phyloP scores from a whole-genome alignment of 1,140 invertebrate species.

The Drosophila sturtevanti region DNA sequence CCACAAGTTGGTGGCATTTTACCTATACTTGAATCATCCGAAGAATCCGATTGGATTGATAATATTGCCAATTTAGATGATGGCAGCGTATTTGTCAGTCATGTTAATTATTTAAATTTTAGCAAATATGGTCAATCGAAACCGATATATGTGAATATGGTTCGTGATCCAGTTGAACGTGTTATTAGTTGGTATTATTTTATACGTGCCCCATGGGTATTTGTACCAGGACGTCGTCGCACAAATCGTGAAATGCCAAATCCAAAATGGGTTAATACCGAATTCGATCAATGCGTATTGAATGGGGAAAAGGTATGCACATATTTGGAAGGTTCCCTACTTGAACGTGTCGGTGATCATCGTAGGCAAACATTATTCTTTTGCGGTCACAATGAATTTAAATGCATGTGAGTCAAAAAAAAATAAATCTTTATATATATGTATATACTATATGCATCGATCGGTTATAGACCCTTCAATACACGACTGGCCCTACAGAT shows the following conservation, averaged over 20 bases:
- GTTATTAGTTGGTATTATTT: slow-evolving; percentile 95
- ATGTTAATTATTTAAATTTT: slow-evolving; percentile 84
- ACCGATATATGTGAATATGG: slow-evolving; percentile 94
- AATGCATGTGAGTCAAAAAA: slow-evolving; percentile 74
- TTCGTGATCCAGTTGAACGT: slow-evolving; percentile 93
- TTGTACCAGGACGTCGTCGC: slow-evolving; percentile 67
- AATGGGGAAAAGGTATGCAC: slow-evolving; percentile 90
- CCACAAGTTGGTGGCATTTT: slow-evolving; percentile 68
- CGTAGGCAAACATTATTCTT: slow-evolving; percentile 90
- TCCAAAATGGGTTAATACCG: slow-evolving; percentile 90
- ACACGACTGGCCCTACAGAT: slow-evolving; percentile 90
- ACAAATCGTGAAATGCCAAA: slow-evolving; percentile 92
- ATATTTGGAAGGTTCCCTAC: slow-evolving; percentile 90
- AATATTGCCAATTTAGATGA: slow-evolving; percentile 71
- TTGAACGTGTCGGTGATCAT: slow-evolving; percentile 93
- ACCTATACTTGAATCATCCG: slow-evolving; percentile 43
- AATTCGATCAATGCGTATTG: slow-evolving; percentile 92
- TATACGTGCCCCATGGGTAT: slow-evolving; percentile 90
- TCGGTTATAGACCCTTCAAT: slow-evolving; percentile 89
- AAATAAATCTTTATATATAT: no score
- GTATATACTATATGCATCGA: no score
- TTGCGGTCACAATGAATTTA: slow-evolving; percentile 89
- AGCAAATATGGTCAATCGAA: slow-evolving; percentile 89
- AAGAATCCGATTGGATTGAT: slow-evolving; percentile 62
- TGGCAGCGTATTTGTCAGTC: slow-evolving; percentile 65